phyloP scores from a whole-genome alignment of 2,113 vertebrate genomes.

The Acanthisitta chloris region DNA sequence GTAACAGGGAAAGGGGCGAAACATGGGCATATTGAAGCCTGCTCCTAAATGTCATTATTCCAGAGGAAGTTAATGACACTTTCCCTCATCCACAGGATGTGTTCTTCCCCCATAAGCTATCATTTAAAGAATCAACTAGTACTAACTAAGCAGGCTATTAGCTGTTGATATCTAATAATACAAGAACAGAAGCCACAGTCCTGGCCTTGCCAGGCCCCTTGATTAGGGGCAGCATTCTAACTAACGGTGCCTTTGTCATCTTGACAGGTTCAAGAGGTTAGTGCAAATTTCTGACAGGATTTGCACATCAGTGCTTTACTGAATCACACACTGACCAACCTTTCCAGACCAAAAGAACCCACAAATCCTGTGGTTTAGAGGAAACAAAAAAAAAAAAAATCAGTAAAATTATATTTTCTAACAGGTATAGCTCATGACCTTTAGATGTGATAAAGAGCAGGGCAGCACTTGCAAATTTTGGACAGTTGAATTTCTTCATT shows the following conservation, averaged over 20 bases:
- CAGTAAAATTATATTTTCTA: neutral
- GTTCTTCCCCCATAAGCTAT: neutral
- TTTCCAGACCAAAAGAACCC: neutral
- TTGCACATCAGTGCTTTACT: neutral
- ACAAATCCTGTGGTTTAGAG: neutral
- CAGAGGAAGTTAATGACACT: conserved; percentile 7
- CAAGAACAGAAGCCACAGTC: conserved; percentile 24
- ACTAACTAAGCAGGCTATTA: conserved; percentile 23
- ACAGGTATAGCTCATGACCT: neutral
- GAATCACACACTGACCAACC: neutral
- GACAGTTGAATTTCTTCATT: neutral
- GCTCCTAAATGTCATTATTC: conserved; percentile 9
- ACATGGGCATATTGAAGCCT: neutral
- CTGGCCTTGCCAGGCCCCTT: neutral
- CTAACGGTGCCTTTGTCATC: conserved; percentile 6
- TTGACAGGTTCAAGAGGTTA: neutral
- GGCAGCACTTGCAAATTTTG: neutral
- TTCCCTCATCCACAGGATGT: neutral
- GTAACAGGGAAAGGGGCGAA: neutral
- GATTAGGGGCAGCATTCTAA: conserved; percentile 5
- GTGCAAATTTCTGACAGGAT: neutral
- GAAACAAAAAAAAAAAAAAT: too few species aligned
- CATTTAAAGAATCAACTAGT: conserved; percentile 23
- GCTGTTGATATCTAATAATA: conserved; percentile 42
- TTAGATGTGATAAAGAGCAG: neutral